These are phyloP conservation scores for Sebastolobus alascanus DNA, from an alignment of 2,797 vertebrate genomes.

Conservation along the genomic window DNA sequence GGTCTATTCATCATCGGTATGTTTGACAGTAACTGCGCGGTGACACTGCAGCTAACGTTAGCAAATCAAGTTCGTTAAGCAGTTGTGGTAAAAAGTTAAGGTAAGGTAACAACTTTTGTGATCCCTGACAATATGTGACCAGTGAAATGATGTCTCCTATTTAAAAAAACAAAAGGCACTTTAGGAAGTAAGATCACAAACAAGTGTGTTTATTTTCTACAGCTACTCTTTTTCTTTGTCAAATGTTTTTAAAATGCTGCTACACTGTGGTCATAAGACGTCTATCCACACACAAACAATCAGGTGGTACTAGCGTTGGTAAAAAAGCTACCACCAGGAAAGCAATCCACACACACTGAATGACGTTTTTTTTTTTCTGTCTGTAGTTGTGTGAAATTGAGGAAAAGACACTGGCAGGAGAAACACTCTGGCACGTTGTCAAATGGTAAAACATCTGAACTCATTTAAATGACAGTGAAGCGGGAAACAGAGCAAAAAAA, in stretches of 20 bases:
- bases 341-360: not conserved
- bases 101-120: not conserved
- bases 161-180: not conserved
- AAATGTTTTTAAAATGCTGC: not conserved
- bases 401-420: slow-evolving; percentile 7
- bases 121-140: not conserved
- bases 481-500: not conserved
- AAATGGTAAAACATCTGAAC: slow-evolving; percentile 38
- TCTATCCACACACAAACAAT: not conserved
- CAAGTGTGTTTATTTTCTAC: not conserved
- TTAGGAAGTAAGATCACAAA: not conserved
- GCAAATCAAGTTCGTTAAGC: not conserved
- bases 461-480: slow-evolving; percentile 1
- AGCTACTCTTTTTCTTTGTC: not conserved
- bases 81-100: not conserved
- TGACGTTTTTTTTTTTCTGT: not conserved
- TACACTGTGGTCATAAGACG: not conserved
- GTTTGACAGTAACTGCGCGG: slow-evolving; percentile 17
- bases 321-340: slow-evolving; percentile 2
- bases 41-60: not conserved
- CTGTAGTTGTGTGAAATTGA: slow-evolving; percentile 26
- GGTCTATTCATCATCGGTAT: not conserved
- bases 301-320: not conserved
- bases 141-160: not conserved
- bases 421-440: slow-evolving; percentile 32